Percentiles rank a stretch among this genome's conserved stretches.
phyloP scores from a whole-genome alignment of 2,113 vertebrate genomes.

The Diphyllodes magnificus region DNA sequence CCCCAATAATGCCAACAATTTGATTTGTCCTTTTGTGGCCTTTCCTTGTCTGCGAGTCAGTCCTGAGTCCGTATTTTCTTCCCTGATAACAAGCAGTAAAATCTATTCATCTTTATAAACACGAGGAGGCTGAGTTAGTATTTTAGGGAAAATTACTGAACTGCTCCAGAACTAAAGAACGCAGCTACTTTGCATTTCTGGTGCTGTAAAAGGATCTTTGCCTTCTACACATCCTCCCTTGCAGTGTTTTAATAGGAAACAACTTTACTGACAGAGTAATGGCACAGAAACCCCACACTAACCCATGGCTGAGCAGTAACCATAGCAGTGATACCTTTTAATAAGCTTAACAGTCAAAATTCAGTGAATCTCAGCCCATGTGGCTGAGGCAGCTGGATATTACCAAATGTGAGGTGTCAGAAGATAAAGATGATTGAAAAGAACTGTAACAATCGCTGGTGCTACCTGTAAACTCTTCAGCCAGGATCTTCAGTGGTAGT shows the following conservation, averaged over 20 bases:
- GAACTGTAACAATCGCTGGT: neutral
- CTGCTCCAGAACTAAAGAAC: neutral
- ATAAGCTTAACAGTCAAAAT: neutral
- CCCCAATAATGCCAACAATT: neutral
- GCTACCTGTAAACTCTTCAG: neutral
- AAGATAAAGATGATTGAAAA: neutral
- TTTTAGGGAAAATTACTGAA: neutral
- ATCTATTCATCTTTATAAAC: neutral
- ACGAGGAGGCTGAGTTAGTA: neutral
- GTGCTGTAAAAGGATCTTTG: neutral
- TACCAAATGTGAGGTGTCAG: neutral
- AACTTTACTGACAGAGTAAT: neutral
- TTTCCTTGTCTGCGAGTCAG: neutral
- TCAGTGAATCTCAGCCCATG: neutral
- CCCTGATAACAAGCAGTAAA: neutral
- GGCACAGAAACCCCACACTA: neutral
- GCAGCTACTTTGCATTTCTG: neutral
- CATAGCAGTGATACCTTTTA: neutral
- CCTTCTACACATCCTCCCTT: neutral
- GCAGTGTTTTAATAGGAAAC: neutral
- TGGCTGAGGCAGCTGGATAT: neutral
- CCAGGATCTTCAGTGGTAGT: neutral
- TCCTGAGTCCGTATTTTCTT: neutral
- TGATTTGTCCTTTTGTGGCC: neutral
- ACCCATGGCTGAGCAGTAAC: neutral